Percentiles rank a stretch among this genome's conserved stretches.
These are phyloP conservation scores for Trachymyrmex cornetzi DNA, from an alignment of 1,140 invertebrate species.

Conservation along the genomic window DNA sequence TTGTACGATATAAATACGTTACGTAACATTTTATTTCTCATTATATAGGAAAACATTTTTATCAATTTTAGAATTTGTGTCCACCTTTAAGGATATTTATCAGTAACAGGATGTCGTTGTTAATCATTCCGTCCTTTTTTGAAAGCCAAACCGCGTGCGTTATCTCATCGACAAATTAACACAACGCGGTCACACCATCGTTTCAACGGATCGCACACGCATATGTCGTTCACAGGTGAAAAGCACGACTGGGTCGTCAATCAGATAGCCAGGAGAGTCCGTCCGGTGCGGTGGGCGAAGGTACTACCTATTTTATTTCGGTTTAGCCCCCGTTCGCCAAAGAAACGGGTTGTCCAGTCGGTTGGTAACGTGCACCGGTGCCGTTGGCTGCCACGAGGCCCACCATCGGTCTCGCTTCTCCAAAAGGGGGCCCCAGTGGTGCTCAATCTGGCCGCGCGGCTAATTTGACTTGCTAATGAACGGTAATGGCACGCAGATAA, in stretches of 20 bases:
- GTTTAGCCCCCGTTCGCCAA: slow-evolving; percentile 72
- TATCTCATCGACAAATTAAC: slow-evolving; percentile 76
- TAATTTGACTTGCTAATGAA: slow-evolving; percentile 82
- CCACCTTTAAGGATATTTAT: slow-evolving; percentile 17
- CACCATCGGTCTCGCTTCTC: slow-evolving; percentile 12
- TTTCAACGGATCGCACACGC: slow-evolving; percentile 63
- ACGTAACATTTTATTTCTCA: background rate
- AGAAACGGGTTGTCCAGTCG: slow-evolving; percentile 60
- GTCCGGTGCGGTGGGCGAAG: slow-evolving; percentile 58
- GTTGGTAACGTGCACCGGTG: slow-evolving; percentile 44
- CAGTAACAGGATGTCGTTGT: slow-evolving; percentile 33
- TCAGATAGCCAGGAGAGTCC: slow-evolving; percentile 73
- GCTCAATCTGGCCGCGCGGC: slow-evolving; percentile 74
- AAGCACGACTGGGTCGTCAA: slow-evolving; percentile 57
- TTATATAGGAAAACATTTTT: background rate
- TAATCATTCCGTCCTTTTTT: slow-evolving; percentile 45
- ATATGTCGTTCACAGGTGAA: slow-evolving; percentile 79
- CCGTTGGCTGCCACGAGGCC: slow-evolving; percentile 33
- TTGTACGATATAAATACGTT: background rate
- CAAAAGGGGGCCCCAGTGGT: slow-evolving; percentile 72
- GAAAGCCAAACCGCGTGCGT: background rate
- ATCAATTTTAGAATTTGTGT: slow-evolving; percentile 1
- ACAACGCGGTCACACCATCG: slow-evolving; percentile 66
- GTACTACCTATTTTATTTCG: slow-evolving; percentile 69
- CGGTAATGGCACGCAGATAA: slow-evolving; percentile 74